These are phyloP conservation scores for Halcyon badia DNA, from an alignment of 2,797 vertebrate genomes.

Conservation along the genomic window DNA sequence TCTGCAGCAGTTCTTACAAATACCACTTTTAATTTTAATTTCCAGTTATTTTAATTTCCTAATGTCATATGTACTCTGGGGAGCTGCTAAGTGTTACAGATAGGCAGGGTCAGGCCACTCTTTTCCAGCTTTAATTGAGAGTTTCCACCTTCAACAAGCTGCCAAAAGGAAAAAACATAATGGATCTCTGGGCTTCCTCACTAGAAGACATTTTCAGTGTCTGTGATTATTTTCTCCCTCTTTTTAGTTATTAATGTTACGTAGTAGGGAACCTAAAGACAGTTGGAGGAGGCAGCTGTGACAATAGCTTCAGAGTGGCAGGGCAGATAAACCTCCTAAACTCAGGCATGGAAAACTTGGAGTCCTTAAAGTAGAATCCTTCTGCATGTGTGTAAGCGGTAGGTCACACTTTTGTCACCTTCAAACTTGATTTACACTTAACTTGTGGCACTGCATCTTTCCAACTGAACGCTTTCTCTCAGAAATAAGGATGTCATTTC, in stretches of 20 bases:
- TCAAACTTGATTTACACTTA: neutral
- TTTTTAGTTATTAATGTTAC: neutral
- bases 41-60: neutral
- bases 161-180: neutral
- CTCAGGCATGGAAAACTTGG: neutral
- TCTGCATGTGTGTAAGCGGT: neutral
- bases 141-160: neutral
- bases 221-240: neutral
- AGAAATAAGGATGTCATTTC: neutral
- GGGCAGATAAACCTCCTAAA: neutral
- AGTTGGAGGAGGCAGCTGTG: neutral
- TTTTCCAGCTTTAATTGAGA: neutral
- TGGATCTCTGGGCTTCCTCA: neutral
- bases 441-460: neutral
- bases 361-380: neutral
- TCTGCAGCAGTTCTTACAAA: neutral
- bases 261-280: neutral
- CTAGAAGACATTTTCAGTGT: neutral
- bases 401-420: neutral
- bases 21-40: neutral
- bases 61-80: accelerated
- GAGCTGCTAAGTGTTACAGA: neutral
- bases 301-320: neutral
- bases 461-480: neutral
- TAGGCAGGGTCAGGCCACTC: neutral